Conservation (phyloP, 2,113 vertebrate genomes). For the Oceanites oceanicus region DNA sequence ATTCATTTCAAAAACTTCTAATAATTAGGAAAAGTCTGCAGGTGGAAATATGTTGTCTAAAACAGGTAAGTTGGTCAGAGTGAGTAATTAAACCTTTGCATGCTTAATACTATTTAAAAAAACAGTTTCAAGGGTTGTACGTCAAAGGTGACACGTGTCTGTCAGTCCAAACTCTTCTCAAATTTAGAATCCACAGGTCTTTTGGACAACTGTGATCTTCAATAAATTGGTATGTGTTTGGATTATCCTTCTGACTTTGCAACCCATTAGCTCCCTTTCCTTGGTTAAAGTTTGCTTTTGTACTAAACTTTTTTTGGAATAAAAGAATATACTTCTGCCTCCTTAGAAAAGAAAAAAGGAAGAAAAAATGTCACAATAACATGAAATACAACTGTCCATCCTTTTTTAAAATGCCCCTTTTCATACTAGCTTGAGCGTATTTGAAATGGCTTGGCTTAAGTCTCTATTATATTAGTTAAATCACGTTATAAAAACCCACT, state of each 20-base stretch:
- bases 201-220: background rate
- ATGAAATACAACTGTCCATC: background rate
- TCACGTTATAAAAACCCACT: background rate
- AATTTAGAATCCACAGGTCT: background rate
- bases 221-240: background rate
- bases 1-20: background rate
- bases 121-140: background rate
- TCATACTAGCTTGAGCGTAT: background rate
- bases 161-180: background rate
- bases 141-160: fast-evolving
- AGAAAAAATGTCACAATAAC: background rate
- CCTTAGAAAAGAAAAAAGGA: background rate
- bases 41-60: background rate
- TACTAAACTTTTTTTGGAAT: background rate
- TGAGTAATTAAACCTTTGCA: background rate
- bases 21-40: background rate
- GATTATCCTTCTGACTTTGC: background rate
- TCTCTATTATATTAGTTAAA: background rate
- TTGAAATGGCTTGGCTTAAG: background rate
- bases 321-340: background rate
- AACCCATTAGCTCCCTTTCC: background rate
- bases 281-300: background rate
- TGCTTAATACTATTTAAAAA: background rate
- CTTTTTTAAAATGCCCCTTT: background rate
- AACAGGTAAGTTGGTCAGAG: background rate